Base-by-base conservation (phyloP, 1,140 invertebrate genomes). In the Ceratina calcarata region DNA sequence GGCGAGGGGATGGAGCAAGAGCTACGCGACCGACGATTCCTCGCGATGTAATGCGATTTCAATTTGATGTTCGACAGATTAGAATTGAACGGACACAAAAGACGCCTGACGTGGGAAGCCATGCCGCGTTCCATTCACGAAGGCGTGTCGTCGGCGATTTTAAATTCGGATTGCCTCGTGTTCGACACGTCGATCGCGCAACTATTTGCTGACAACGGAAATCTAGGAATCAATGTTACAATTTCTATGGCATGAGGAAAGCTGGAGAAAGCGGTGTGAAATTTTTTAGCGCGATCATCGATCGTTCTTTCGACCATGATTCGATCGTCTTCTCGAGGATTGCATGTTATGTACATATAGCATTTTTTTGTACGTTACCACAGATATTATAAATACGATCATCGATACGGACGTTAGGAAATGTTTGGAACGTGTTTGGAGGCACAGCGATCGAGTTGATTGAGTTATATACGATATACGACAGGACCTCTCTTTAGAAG, bases 151-250 rank as follows among this genome's bases (percentile, higher is more conserved):
- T 97, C 97, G 22, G 98, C 99, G n/a, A 99, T 99, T 85, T 95
- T 98, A 91, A 99, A 98, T 90, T 99, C 98, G 66, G 99, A 99
- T 94, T 99, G 99, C 93, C 95, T 99, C 66, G 98, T 99, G 60
- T 99, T 99, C 94, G 99, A 99, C 92, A 99, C 98, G 37, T 98
- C 97, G 71, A 98, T 99, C 91, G 99, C 99, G 75, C 98, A 99
- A 93, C 94, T 99, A 60, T 99, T 99, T 95, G 98, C 99, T 22
- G 99, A 99, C 91, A 99, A 99, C 94, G 99, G 99, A 8, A 99
- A 99, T 94, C 95, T 99, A 75, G 99, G 98, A 84, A 99, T 99
- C 86, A 99, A 99, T 94, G 99, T 99, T 81, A 99, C 99, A 89
- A 99, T 99, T 92, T 98, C 97, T 78, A 96, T 97, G 95, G 96